Percentiles rank a stretch among this genome's conserved stretches.
Conservation (phyloP, 1,140 invertebrate genomes). For the Diabrotica virgifera region DNA sequence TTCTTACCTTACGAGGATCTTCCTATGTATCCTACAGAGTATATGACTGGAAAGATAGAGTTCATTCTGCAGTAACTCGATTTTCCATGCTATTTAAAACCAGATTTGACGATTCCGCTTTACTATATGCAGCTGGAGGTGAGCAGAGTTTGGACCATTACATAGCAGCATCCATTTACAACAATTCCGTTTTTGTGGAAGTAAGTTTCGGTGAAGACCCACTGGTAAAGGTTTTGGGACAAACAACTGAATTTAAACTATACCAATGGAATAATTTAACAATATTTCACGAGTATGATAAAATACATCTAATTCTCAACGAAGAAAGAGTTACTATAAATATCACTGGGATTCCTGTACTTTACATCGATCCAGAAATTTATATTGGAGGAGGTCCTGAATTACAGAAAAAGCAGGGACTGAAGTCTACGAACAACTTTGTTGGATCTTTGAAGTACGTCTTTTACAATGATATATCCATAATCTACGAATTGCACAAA, state of each 20-base stretch:
- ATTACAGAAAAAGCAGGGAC: constrained; percentile 69
- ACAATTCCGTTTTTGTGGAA: constrained; percentile 74
- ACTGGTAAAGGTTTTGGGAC: constrained; percentile 63
- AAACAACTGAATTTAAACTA: constrained; percentile 62
- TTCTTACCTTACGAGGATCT: constrained; percentile 82
- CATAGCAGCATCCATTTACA: constrained; percentile 75
- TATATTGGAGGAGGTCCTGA: constrained; percentile 81
- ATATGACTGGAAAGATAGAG: constrained; percentile 88
- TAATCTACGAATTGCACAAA: constrained; percentile 81
- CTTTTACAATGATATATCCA: constrained; percentile 88
- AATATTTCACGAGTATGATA: constrained; percentile 72
- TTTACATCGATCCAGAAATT: constrained; percentile 90
- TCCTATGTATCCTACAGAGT: constrained; percentile 90
- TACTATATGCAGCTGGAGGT: constrained; percentile 85
- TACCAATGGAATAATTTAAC: constrained; percentile 89
- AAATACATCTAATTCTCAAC: constrained; percentile 72
- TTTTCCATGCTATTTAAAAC: constrained; percentile 89
- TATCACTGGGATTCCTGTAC: constrained; percentile 68
- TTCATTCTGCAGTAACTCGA: constrained; percentile 80
- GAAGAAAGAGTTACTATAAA: constrained; percentile 64
- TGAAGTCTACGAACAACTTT: constrained; percentile 71
- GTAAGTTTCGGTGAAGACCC: constrained; percentile 80
- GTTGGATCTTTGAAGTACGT: constrained; percentile 87
- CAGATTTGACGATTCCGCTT: constrained; percentile 78
- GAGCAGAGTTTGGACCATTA: constrained; percentile 75